Conservation (phyloP, 2,113 vertebrate genomes). For the Stigmatopora argus region DNA sequence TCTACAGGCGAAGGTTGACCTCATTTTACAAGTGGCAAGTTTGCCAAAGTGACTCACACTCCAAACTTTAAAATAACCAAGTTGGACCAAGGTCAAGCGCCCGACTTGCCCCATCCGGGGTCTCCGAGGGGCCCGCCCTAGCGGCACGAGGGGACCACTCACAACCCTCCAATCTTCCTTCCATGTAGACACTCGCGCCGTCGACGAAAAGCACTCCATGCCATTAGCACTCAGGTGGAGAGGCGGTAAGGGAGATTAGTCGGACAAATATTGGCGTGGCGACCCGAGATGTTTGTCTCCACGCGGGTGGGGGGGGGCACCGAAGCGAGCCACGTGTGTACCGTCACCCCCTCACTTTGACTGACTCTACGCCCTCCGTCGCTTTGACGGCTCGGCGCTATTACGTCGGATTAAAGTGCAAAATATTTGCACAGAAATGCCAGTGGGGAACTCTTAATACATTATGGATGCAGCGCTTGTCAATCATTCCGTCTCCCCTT, state of each 20-base stretch:
- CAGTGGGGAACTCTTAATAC: slow-evolving; percentile 2
- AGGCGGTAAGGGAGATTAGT: neutral
- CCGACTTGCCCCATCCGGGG: too few relatives aligned
- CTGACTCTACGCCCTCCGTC: neutral
- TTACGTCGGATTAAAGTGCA: neutral
- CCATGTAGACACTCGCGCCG: neutral
- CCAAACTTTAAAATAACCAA: neutral
- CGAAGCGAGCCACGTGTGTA: neutral
- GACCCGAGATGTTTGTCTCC: neutral
- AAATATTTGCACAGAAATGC: slow-evolving; percentile 6
- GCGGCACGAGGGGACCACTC: neutral
- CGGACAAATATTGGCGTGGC: neutral
- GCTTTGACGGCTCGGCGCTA: neutral
- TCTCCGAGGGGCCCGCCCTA: neutral
- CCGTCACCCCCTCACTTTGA: neutral
- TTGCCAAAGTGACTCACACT: neutral
- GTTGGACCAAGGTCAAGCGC: neutral
- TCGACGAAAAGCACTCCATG: neutral
- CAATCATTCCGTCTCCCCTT: slow-evolving; percentile 2
- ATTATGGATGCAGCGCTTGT: neutral
- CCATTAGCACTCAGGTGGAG: slow-evolving; percentile 2
- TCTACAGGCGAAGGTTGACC: neutral
- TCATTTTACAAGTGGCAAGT: neutral
- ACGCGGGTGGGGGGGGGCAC: neutral
- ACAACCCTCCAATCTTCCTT: neutral